Evolutionary conservation across 2,888 invertebrate genomes (phyloP).

Genomic region (Gibbula magus): DNA sequence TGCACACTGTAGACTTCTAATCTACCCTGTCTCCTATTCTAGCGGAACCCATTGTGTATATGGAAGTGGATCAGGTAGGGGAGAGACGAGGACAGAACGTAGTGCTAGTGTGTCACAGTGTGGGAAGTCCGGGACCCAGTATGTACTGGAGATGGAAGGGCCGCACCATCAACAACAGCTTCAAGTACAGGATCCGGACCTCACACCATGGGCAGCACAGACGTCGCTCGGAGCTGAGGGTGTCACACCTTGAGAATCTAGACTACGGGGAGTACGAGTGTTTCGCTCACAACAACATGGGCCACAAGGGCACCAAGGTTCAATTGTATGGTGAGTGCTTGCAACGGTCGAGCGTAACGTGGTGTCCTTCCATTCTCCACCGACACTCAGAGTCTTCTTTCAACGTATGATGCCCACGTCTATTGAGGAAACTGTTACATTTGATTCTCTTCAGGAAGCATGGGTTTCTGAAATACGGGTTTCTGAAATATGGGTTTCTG

Average conservation of each 20-base stretch:
- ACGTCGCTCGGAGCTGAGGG: background rate
- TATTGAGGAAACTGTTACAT: no score
- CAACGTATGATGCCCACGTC: no score
- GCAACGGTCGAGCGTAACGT: no score
- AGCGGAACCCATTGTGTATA: slow-evolving; percentile 26
- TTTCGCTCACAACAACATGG: slow-evolving; percentile 20
- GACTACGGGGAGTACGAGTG: slow-evolving; percentile 32
- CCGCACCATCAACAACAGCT: slow-evolving; percentile 15
- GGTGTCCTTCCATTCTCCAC: no score
- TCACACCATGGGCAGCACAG: slow-evolving; percentile 3
- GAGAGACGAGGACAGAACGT: slow-evolving; percentile 38
- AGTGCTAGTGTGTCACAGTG: slow-evolving; percentile 41
- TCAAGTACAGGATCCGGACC: slow-evolving; percentile 33
- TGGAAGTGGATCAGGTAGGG: slow-evolving; percentile 18
- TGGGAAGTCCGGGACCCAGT: slow-evolving; percentile 38
- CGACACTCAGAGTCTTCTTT: no score
- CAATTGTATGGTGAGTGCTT: slow-evolving; percentile 21
- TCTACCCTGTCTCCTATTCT: background rate
- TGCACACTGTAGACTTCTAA: no score
- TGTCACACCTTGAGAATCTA: background rate
- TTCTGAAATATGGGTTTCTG: no score
- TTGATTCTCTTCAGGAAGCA: no score
- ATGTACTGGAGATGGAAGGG: slow-evolving; percentile 39
- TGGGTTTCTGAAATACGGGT: no score
- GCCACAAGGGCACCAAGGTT: slow-evolving; percentile 2